Percentiles rank a stretch among this genome's conserved stretches.
phyloP scores from a whole-genome alignment of 2,797 vertebrate genomes.

The Bryconaethiops microstoma region DNA sequence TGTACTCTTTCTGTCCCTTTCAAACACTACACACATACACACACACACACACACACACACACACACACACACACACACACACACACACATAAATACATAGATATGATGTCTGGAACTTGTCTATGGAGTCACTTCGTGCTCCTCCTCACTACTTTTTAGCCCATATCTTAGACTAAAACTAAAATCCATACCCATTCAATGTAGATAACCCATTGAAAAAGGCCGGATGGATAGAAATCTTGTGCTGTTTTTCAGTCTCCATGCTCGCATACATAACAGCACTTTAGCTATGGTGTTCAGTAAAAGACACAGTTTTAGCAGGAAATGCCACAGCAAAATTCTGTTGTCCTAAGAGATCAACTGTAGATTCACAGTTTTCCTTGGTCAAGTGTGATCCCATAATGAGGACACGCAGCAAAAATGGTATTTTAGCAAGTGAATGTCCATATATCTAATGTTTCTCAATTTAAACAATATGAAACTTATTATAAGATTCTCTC shows the following conservation, averaged over 20 bases:
- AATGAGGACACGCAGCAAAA: too few species aligned
- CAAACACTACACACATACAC: background rate
- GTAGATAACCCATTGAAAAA: background rate
- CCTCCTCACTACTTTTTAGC: conserved; percentile 11
- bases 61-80: background rate
- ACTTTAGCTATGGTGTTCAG: too few species aligned
- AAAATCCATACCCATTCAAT: background rate
- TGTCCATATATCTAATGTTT: too few species aligned
- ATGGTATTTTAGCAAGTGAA: too few species aligned
- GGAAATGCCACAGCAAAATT: too few species aligned
- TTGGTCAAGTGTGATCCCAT: too few species aligned
- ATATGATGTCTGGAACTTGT: conserved; percentile 32
- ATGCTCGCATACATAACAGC: background rate
- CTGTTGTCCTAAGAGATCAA: too few species aligned
- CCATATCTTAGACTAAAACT: background rate
- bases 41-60: background rate
- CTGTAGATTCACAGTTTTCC: too few species aligned
- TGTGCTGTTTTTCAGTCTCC: background rate
- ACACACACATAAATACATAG: background rate
- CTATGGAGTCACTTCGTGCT: conserved; percentile 27
- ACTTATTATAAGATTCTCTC: too few species aligned
- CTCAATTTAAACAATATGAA: too few species aligned
- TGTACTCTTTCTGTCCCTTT: conserved; percentile 16
- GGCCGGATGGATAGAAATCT: background rate
- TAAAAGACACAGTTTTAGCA: too few species aligned